Base-by-base conservation (phyloP, 2,113 vertebrate species). In the Aepyceros melampus region DNA sequence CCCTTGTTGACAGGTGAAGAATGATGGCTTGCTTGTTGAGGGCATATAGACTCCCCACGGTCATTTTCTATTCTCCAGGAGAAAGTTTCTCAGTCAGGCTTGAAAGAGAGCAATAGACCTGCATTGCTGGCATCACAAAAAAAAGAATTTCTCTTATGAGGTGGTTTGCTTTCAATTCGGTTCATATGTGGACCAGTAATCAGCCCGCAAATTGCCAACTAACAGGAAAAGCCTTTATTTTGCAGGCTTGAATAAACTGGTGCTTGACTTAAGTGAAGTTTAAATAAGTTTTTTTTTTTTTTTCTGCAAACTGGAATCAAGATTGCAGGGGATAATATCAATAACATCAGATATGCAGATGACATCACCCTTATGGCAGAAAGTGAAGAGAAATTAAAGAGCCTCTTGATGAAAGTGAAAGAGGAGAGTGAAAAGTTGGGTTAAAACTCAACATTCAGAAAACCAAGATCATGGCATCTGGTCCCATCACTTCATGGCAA, bases 251-350 rank as follows among this genome's bases (percentile, higher is more conserved):
- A 89, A 29, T 49, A 76, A 87, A 19, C 53, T 74, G 82, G 51
- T 71, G 6, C 45, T 95, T 93, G 79, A 94, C 56, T 91, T 53
- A 71, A 89, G 64, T 93, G 53, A 83, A 89, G 43, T 93, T 93
- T 74, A 83, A 93, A 33, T 86, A 71, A 40, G n/a, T n/a, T n/a
- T 10, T 71, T n/a, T 64, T 71, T 71, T 67, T 36, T 36, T 2
- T 29, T 13, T 14, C 2, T 71, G 10, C 67, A 40, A 71, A 21
- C n/a, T 71, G 67, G n/a, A 71, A 40, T 71, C n/a, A 40, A 71
- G 67, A 71, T 40, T 40, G n/a, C 67, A 23, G 19, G n/a, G 19
- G 36, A 36, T 40, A 71, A 71, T 71, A 40, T 71, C 9, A 71
- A 40, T 71, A 71, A 40, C 67, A n/a, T 71, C n/a, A 40, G 17